A percentile compares a stretch with the other conserved stretches of the same genome.
Conservation (phyloP, 2,113 vertebrate genomes). For the Psammodynastes pulverulentus region DNA sequence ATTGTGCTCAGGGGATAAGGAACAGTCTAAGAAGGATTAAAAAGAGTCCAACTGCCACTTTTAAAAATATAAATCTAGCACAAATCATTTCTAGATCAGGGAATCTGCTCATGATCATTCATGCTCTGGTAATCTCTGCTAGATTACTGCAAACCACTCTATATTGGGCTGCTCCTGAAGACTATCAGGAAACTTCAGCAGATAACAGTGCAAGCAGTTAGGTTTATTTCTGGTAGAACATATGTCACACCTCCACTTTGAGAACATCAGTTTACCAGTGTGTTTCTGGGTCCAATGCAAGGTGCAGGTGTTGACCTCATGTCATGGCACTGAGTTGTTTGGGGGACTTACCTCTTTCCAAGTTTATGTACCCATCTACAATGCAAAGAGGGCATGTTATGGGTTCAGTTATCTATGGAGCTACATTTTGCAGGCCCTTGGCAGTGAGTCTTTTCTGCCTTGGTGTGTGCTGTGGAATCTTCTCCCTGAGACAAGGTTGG, state of each 20-base stretch:
- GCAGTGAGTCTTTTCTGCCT: too few species aligned
- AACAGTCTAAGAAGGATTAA: neutral
- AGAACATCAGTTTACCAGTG: neutral
- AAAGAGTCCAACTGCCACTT: neutral
- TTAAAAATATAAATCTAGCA: neutral
- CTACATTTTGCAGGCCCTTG: too few species aligned
- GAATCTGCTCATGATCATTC: neutral
- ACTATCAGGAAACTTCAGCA: neutral
- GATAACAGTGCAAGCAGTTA: neutral
- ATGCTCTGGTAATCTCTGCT: neutral
- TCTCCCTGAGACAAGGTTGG: neutral
- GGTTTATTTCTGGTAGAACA: neutral
- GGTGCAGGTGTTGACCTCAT: neutral
- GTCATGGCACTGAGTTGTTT: neutral
- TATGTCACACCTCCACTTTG: neutral
- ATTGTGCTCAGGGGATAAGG: neutral
- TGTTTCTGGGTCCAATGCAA: neutral
- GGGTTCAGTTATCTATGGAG: neutral
- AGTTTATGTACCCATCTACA: too few species aligned
- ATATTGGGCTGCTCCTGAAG: neutral
- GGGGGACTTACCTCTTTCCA: too few species aligned
- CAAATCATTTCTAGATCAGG: neutral
- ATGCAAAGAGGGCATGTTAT: neutral
- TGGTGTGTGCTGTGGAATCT: too few species aligned
- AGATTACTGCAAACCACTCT: too few species aligned